Conservation (phyloP, 2,113 vertebrate genomes). For the Setophaga petechia region DNA sequence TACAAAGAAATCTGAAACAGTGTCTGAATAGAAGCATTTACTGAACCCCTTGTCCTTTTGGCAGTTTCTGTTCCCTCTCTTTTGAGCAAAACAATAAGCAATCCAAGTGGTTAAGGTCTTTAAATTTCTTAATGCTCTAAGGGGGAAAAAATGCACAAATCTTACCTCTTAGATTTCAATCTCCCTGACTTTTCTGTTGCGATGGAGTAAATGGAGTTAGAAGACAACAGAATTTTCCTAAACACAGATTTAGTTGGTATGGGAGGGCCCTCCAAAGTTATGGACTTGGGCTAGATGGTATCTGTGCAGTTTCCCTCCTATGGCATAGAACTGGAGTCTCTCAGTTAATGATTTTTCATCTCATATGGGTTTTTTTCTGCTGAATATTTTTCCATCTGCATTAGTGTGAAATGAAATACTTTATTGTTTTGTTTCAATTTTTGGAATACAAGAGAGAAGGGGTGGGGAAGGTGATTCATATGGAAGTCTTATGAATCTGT, state of each 20-base stretch:
- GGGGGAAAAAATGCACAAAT: not conserved
- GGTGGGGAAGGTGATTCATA: accelerated
- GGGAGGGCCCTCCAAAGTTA: not conserved
- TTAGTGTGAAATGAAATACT: not conserved
- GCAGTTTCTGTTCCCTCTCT: not conserved
- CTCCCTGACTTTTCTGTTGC: not conserved
- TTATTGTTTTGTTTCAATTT: not conserved
- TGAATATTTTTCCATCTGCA: not conserved
- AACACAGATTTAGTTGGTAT: not conserved
- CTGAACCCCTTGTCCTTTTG: not conserved
- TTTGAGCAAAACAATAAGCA: not conserved
- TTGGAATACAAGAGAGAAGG: not conserved
- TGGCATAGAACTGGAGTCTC: not conserved
- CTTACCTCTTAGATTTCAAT: not conserved
- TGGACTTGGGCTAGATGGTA: not conserved
- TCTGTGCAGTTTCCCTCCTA: not conserved
- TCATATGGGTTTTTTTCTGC: not conserved
- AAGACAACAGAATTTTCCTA: not conserved
- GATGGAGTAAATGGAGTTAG: not conserved
- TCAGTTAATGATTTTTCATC: not conserved
- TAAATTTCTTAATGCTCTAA: not conserved
- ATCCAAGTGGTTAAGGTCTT: not conserved
- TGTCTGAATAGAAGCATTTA: not conserved
- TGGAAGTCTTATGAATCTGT: not conserved
- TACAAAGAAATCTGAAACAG: not conserved